Conservation (phyloP, 2,797 vertebrate species). For the Serranus cabrilla region DNA sequence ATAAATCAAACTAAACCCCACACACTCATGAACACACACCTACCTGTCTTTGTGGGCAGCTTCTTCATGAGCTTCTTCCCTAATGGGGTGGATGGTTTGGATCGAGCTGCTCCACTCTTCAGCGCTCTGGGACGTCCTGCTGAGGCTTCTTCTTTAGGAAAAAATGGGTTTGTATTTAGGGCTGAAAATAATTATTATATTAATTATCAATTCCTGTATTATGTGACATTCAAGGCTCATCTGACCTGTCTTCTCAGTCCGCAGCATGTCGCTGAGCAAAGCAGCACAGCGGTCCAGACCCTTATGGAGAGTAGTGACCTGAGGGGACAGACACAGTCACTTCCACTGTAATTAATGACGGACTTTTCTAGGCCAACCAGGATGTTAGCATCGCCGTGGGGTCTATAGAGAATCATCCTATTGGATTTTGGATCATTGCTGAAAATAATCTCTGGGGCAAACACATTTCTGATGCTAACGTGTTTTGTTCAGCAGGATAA, state of each 20-base stretch:
- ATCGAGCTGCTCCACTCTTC: conserved; percentile 66
- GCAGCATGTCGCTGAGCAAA: conserved; percentile 89
- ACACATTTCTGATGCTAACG: too few relatives aligned
- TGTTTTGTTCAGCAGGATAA: too few relatives aligned
- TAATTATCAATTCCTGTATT: too few relatives aligned
- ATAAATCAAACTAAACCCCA: too few relatives aligned
- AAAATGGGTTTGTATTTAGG: too few relatives aligned
- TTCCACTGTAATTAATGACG: too few relatives aligned
- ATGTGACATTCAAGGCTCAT: not conserved
- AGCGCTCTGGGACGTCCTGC: conserved; percentile 50
- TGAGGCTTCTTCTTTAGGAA: conserved; percentile 65
- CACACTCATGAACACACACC: conserved; percentile 6
- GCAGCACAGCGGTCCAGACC: conserved; percentile 92
- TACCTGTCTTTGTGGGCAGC: conserved; percentile 83
- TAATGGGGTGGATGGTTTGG: conserved; percentile 57
- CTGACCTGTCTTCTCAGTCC: conserved; percentile 87
- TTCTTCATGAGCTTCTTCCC: conserved; percentile 81
- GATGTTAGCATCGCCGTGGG: too few relatives aligned
- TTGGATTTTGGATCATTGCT: too few relatives aligned
- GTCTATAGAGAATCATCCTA: too few relatives aligned
- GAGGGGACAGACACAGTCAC: not conserved
- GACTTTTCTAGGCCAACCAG: too few relatives aligned
- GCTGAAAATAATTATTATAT: not conserved
- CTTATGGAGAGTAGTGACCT: conserved; percentile 85
- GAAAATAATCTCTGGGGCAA: too few relatives aligned